Base-by-base conservation (phyloP, 2,797 vertebrate genomes). In the Gambusia yucatana region DNA sequence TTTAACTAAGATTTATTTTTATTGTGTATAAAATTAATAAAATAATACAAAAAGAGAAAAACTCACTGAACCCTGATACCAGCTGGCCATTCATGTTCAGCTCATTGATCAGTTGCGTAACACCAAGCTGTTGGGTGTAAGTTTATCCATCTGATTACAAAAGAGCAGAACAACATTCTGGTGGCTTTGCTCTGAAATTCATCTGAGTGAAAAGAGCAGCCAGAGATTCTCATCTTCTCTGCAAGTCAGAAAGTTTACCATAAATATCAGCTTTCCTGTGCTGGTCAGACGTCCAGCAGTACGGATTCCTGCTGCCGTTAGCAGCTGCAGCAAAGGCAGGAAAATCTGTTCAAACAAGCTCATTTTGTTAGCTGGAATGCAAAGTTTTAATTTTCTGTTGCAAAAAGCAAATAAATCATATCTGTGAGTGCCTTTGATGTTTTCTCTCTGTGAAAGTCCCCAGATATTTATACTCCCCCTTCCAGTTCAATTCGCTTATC, bases 391-490 rank as follows among this genome's bases (percentile, higher is more conserved):
- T 78, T 83, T 79, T 86, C 86, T 75, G 46, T 36, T 9, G 52
- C 73, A 36, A 76, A 86, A 89, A 84, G 50, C 67, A 82, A 74
- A 82, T 65, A 61, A 82, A 89, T 79, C 2, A 80, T 80, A 52
- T 83, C 67, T 72, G 46, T 72, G 46, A 79, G 70, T 73, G 79
- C 77, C 63, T 81, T 73, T 88, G 73, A 92, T 72, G 70, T 76
- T 83, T 81, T 39, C 77, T 74, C 61, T 82, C 67, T 46, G 73
- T 77, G 52, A 81, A 82, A 84, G 76, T 77, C 69, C 57, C 55
- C 55, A 80, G 75, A 86, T 82, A 86, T 90, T 86, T 88, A 83
- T 81, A 81, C 65, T 73, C 80, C 80, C 79, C 47, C 70, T 81
- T 88, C 67, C 17, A 69, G 77, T 79, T 88, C 65, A 84, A 73